Base-by-base conservation (phyloP, 1,140 invertebrate genomes). In the Rhyzopertha dominica region DNA sequence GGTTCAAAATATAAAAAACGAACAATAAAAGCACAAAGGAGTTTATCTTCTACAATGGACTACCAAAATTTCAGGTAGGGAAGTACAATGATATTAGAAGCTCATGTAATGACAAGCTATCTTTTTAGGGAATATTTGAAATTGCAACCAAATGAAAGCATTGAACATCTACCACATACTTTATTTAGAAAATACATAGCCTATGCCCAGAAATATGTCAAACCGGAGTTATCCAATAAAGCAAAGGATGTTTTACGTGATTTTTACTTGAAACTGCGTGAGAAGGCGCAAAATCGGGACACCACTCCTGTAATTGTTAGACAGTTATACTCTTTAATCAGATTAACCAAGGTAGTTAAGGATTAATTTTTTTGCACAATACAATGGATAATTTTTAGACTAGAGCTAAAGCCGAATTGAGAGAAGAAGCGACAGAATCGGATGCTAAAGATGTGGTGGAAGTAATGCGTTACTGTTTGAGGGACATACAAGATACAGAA, bases 401-500 rank as follows among this genome's bases (percentile, higher is more conserved):
- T 14, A 72, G 92, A 65, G 91, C 92, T 5, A 82, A 90, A 58
- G 60, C 87, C 10, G 91, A 95, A 63, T 71, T 96, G 31, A 70
- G 90, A 47, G 82, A 85, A 66, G 77, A 81, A 62, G 89, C 85
- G 1, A 90, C 82, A 5, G 74, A 69, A 41, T 57, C 77, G 40
- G 92, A 98, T 73, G 93, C 92, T 3, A 67, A 76, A 41, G 90
- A 96, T 64, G 82, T 95, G 13, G 77, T 96, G 14, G 84, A 91
- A 58, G 77, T 96, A 36, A 80, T 95, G 65, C 82, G 83, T 53
- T 79, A 84, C 60, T 89, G 87, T 59, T 75, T 95, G 60, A 72
- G 80, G 14, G 84, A 91, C 58, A 84, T 82, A n/a, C n/a, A n/a
- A n/a, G n/a, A n/a, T n/a, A n/a, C n/a, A n/a, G n/a, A n/a, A n/a